phyloP scores from a whole-genome alignment of 2,888 invertebrate species.

The Chrysomela aeneicollis region DNA sequence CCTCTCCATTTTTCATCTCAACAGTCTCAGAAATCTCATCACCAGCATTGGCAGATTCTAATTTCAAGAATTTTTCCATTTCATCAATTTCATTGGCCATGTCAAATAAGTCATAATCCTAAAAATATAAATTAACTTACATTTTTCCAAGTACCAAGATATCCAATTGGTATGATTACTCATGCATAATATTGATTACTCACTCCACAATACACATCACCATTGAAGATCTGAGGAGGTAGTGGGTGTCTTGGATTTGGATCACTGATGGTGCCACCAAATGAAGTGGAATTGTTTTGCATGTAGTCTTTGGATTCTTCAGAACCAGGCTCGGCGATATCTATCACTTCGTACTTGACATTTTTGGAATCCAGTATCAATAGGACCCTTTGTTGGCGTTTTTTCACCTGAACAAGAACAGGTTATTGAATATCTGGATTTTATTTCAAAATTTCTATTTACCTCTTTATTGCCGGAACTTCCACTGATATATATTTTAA shows the following conservation, averaged over 20 bases:
- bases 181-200: constrained; percentile 53
- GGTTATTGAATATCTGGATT: constrained; percentile 21
- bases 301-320: constrained; percentile 90
- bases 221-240: constrained; percentile 95
- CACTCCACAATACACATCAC: constrained; percentile 92
- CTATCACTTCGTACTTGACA: constrained; percentile 88
- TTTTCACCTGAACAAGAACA: constrained; percentile 79
- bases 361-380: constrained; percentile 93
- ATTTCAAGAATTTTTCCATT: constrained; percentile 85
- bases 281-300: constrained; percentile 84
- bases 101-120: constrained; percentile 95
- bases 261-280: constrained; percentile 77
- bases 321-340: constrained; percentile 93
- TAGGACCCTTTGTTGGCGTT: constrained; percentile 91
- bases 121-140: constrained; percentile 45
- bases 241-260: constrained; percentile 79
- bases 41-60: constrained; percentile 69
- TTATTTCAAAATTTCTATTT: constrained; percentile 37
- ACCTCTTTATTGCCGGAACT: constrained; percentile 96
- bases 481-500: constrained; percentile 90
- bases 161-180: not conserved
- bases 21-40: constrained; percentile 61
- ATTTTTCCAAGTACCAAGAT: not conserved
- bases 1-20: constrained; percentile 55
- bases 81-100: constrained; percentile 90